Conservation (phyloP, 35 echinoderm and acorn worm species). For the Hemicentrotus pulcherrimus region DNA sequence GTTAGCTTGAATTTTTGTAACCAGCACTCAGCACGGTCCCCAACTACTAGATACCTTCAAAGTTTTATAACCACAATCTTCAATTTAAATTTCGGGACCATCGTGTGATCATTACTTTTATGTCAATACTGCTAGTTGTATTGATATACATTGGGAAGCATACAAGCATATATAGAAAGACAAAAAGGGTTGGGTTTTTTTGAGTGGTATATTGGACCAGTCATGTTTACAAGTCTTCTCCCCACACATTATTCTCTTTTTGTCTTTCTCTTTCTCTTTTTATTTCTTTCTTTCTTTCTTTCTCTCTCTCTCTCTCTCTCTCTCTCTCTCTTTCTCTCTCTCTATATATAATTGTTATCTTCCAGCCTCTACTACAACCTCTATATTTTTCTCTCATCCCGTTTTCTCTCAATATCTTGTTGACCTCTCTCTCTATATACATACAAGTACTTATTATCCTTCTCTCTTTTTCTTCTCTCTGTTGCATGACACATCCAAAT, state of each 20-base stretch:
- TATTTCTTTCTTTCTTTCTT: background rate
- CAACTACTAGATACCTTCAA: too few relatives aligned
- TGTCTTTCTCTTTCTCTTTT: background rate
- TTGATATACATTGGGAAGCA: background rate
- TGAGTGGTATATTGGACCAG: background rate
- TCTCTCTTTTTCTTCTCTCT: background rate
- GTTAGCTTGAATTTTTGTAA: too few relatives aligned
- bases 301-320: background rate
- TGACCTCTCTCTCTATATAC: too few relatives aligned
- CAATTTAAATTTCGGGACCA: too few relatives aligned
- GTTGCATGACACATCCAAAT: background rate
- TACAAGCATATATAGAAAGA: background rate
- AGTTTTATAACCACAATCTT: too few relatives aligned
- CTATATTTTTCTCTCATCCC: too few relatives aligned
- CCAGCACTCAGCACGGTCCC: too few relatives aligned
- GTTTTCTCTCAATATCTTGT: too few relatives aligned
- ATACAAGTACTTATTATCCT: background rate
- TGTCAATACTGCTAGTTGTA: background rate
- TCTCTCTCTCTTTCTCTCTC: too few relatives aligned
- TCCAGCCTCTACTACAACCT: too few relatives aligned
- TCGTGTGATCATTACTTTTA: background rate
- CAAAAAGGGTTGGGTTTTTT: background rate
- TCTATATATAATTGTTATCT: too few relatives aligned
- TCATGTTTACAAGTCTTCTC: background rate
- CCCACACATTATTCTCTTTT: background rate